Evolutionary conservation across 2,113 vertebrate species (phyloP), one percentile per base, ranked within the genome.

Genomic region (Mus spicilegus): DNA sequence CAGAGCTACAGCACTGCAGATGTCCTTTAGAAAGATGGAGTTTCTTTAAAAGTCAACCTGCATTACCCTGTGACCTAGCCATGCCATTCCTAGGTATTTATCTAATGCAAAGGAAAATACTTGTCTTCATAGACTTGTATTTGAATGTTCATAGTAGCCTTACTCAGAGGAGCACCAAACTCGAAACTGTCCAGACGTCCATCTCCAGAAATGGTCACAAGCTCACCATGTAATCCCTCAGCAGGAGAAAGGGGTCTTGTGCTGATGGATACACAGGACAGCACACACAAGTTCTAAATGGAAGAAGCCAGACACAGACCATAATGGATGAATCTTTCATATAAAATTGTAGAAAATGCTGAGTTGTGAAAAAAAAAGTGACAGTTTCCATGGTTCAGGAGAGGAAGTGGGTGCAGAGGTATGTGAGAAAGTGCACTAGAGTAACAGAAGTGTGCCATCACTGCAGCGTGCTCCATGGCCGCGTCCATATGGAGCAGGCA

Each of bases 1-100:
- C n/a, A 61, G 20, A 12, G 75, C 14, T 69, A 7, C 65, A 56
- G 92, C 82, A 80, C 54, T 91, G 2, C 80, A 93, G 91, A 73
- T 56, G 39, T 10, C 30, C 49, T 86, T 58, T 90, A 33, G 88
- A 36, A 85, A 92, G 85, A 13, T 56, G 17, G 13, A 73, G 54
- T 92, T 94, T 96, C 36, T 88, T 91, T 49, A 77, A 90, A 87
- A 61, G 17, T 96, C 87, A 87, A 61, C 87, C 13, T 90, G 3
- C 73, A n/a, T 87, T 96, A 67, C 8, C 2, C 0, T 81, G 10
- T 81, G n/a, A 80, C 72, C 16, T 51, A 56, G 46, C n/a, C 63
- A 36, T 91, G 89, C 91, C 28, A 67, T 30, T 89, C 42, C 58
- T 93, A 80, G 36, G 13, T 80, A 30, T 94, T 81, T 81, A 82